Conservation (phyloP, 1,140 invertebrate genomes). For the Goniozus legneri region DNA sequence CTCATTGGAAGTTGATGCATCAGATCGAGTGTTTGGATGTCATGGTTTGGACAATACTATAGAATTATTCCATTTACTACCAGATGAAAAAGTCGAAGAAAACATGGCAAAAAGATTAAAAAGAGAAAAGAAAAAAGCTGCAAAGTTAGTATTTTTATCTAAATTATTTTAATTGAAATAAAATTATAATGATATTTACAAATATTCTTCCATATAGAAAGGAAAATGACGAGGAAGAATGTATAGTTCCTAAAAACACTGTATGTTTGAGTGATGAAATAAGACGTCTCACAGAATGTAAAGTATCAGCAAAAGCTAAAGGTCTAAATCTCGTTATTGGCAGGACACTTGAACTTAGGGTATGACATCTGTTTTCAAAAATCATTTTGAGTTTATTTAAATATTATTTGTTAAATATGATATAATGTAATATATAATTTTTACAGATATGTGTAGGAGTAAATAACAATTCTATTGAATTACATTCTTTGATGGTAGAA, state of each 20-base stretch:
- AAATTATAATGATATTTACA: not conserved
- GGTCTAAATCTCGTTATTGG: slow-evolving; percentile 66
- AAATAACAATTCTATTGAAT: slow-evolving; percentile 67
- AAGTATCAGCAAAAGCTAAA: slow-evolving; percentile 67
- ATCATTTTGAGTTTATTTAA: not conserved
- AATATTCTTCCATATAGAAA: slow-evolving; percentile 28
- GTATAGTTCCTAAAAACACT: no score
- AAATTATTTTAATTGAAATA: slow-evolving; percentile 3
- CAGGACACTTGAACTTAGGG: slow-evolving; percentile 64
- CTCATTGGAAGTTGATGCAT: slow-evolving; percentile 63
- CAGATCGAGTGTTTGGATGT: slow-evolving; percentile 71
- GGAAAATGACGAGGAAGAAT: slow-evolving; percentile 35
- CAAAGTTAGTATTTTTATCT: slow-evolving; percentile 48
- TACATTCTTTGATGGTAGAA: slow-evolving; percentile 59
- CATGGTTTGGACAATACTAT: slow-evolving; percentile 78
- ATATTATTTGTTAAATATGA: slow-evolving; percentile 6
- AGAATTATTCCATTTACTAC: slow-evolving; percentile 81
- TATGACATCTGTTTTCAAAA: slow-evolving; percentile 36
- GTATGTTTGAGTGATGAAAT: slow-evolving; percentile 70
- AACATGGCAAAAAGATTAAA: slow-evolving; percentile 72
- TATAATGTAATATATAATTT: slow-evolving; percentile 11
- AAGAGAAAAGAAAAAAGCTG: slow-evolving; percentile 66
- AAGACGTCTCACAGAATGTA: slow-evolving; percentile 64
- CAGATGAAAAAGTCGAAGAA: slow-evolving; percentile 68
- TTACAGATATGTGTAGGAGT: slow-evolving; percentile 53